Evolutionary conservation across 2,797 vertebrate genomes (phyloP).

Genomic region (Eulemur mongoz): DNA sequence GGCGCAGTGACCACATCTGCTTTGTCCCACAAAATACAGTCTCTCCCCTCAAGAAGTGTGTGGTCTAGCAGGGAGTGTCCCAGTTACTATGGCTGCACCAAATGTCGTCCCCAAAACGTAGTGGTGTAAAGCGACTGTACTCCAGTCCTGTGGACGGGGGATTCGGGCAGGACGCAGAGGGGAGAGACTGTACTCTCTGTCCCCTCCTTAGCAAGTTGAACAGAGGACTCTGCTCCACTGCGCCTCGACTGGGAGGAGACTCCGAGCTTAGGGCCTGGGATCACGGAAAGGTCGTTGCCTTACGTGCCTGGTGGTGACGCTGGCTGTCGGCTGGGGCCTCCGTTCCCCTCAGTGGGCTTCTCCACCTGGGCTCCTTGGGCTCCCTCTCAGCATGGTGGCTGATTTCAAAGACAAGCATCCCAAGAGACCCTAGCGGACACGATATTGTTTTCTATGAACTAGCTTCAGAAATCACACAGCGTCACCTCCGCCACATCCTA

Average conservation of each 20-base stretch:
- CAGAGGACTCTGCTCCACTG: background rate
- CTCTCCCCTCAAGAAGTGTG: background rate
- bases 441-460: background rate
- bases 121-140: background rate
- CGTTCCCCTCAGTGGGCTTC: rapidly evolving
- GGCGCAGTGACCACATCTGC: rapidly evolving
- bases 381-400: background rate
- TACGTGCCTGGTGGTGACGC: background rate
- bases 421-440: background rate
- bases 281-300: background rate
- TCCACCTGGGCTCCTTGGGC: rapidly evolving
- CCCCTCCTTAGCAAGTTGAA: background rate
- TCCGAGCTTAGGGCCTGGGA: background rate
- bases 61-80: too few species aligned
- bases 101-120: background rate
- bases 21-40: background rate
- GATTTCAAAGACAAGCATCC: background rate
- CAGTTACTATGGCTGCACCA: too few species aligned
- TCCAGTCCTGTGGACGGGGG: background rate
- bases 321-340: too few species aligned
- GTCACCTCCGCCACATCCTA: rapidly evolving
- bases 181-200: background rate
- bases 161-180: background rate
- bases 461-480: background rate
- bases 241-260: background rate